These are phyloP conservation scores for Tragelaphus oryx DNA, from an alignment of 2,797 vertebrate species.

Conservation along the genomic window DNA sequence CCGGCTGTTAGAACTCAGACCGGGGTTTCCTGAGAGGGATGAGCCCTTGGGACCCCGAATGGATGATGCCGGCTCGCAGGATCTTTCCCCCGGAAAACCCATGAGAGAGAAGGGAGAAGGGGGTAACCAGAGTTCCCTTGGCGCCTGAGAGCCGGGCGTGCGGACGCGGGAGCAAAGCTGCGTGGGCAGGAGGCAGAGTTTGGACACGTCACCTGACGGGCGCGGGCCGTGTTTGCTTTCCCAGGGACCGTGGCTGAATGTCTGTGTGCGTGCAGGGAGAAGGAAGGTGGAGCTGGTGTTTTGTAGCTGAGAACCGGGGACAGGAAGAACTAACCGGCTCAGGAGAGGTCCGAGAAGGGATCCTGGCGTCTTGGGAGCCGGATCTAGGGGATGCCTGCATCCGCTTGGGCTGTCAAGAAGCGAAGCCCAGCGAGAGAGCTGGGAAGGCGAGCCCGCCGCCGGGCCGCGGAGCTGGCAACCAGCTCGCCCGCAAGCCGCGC, in stretches of 20 bases:
- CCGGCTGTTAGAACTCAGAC: neutral
- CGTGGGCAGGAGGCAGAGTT: constrained; percentile 48
- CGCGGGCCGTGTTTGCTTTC: constrained; percentile 12
- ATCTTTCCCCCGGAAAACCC: neutral
- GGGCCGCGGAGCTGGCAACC: neutral
- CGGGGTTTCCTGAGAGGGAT: neutral
- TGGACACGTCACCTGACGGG: neutral
- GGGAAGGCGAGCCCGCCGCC: neutral
- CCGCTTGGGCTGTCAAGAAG: neutral
- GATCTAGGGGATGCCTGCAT: neutral
- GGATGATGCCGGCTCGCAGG: neutral
- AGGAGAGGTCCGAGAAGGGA: neutral
- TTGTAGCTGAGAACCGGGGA: neutral
- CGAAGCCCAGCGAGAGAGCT: neutral
- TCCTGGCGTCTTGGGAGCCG: neutral
- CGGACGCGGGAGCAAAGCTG: neutral
- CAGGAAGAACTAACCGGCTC: neutral
- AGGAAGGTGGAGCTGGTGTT: constrained; percentile 32
- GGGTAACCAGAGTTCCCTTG: neutral
- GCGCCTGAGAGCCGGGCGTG: neutral
- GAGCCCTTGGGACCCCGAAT: neutral
- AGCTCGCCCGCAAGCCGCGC: neutral
- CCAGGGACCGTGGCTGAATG: constrained; percentile 5
- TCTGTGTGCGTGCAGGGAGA: neutral
- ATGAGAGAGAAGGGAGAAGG: neutral